Evolutionary conservation across 2,888 invertebrate genomes (phyloP).

Genomic region (Lepidochrysops patricia): DNA sequence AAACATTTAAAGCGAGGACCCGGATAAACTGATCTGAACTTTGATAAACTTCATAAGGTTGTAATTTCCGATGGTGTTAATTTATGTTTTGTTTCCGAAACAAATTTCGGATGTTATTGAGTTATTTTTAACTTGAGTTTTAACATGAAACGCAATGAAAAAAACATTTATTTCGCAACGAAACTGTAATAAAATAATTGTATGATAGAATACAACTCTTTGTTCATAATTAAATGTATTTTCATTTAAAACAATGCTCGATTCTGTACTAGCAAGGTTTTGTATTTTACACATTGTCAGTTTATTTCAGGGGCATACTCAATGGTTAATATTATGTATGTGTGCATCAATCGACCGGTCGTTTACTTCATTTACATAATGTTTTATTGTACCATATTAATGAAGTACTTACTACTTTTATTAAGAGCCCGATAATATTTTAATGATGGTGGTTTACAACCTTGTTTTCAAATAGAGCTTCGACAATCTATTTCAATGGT

Average conservation of each 20-base stretch:
- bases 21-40: neutral
- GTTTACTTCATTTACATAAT: neutral
- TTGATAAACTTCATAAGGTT: neutral
- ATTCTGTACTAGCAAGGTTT: slow-evolving; percentile 1
- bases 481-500: no score
- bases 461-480: no score
- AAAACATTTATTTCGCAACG: neutral
- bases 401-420: no score
- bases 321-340: neutral
- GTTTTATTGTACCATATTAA: neutral
- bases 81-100: neutral
- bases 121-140: neutral
- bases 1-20: neutral
- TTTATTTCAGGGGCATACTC: neutral
- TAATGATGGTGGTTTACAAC: no score
- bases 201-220: neutral
- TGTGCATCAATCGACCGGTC: neutral
- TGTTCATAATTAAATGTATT: neutral
- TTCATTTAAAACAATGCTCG: neutral
- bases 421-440: no score
- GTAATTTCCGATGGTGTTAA: neutral
- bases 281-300: slow-evolving; percentile 4
- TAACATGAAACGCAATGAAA: neutral
- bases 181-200: neutral
- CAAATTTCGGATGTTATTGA: neutral